Evolutionary conservation across 2,888 invertebrate species (phyloP), one percentile per base, ranked within the genome.

Genomic region (Stenchaetothrips biformis): DNA sequence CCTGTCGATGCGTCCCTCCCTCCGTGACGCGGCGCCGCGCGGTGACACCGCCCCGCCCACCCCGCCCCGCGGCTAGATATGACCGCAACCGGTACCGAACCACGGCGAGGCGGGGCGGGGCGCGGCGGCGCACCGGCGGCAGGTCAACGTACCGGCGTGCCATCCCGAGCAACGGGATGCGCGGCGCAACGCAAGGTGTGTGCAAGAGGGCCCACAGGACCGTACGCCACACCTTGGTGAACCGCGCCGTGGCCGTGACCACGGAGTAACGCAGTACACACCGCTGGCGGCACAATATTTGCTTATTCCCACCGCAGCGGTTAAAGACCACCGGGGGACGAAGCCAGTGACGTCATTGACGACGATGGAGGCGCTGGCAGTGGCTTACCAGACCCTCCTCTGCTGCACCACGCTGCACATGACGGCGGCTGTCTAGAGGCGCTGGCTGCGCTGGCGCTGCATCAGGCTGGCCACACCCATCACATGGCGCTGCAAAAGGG

Each of bases 321-420:
- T n/a, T n/a, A n/a, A n/a, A n/a, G n/a, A n/a, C n/a, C n/a, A n/a
- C n/a, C n/a, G n/a, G n/a, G n/a, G n/a, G n/a, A n/a, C n/a, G n/a
- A n/a, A n/a, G n/a, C n/a, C n/a, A n/a, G n/a, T n/a, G n/a, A n/a
- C n/a, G n/a, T n/a, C n/a, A n/a, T n/a, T n/a, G n/a, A n/a, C n/a
- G n/a, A n/a, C n/a, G n/a, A n/a, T n/a, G n/a, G n/a, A n/a, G n/a
- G n/a, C n/a, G n/a, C n/a, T n/a, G n/a, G n/a, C n/a, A n/a, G n/a
- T n/a, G n/a, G n/a, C 67, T 74, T 74, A 74, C 67, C 67, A 74
- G 21, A 25, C 67, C 25, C 67, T 74, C 21, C 67, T 21, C 67
- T 74, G 67, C 67, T 74, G 67, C 67, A 74, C 67, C 21, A 74
- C 67, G 67, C 67, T 74, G 67, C 67, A 74, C 67, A 74, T 74